Evolutionary conservation across 1,140 invertebrate species (phyloP), one percentile per base, ranked within the genome.

Genomic region (Telenomus remus): DNA sequence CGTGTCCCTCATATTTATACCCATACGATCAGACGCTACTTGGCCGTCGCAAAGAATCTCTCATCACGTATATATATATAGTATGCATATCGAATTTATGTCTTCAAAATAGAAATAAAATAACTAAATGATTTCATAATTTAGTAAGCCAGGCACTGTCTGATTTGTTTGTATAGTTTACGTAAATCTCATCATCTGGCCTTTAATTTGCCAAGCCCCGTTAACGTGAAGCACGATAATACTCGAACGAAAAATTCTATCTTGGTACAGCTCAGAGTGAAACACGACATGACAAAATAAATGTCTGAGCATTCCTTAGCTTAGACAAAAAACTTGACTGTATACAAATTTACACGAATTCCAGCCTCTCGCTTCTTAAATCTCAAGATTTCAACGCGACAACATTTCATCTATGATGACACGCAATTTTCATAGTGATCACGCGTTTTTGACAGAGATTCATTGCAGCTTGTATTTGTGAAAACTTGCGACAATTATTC

Each of bases 391-490:
- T 68, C 43, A 73, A 68, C 69, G 55, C 51, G 59, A 59, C 60
- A 76, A 81, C 78, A 76, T 78, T 83, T 80, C 71, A 78, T 81
- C 71, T 56, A 34, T 39, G 47, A 49, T 56, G 1, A 27, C 6
- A 70, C 79, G 79, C 81, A 82, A 83, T 83, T 79, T 64, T 42
- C 70, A n/a, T n/a, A 73, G 79, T 80, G 82, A 83, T 83, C 81
- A 83, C 82, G 79, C 82, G 79, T 81, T 82, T 83, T 83, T 82
- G 81, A 82, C 71, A 56, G 68, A 66, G 72, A 79, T 81, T 78
- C 47, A 10, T 16, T 39, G 37, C 37, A 1, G 37, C 8, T 39
- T 39, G n/a, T n/a, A n/a, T n/a, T n/a, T n/a, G n/a, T n/a, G n/a
- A n/a, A n/a, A n/a, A n/a, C n/a, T n/a, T n/a, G n/a, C n/a, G n/a